Evolutionary conservation across 2,888 invertebrate species (phyloP).

Genomic region (Branchellion lobata): DNA sequence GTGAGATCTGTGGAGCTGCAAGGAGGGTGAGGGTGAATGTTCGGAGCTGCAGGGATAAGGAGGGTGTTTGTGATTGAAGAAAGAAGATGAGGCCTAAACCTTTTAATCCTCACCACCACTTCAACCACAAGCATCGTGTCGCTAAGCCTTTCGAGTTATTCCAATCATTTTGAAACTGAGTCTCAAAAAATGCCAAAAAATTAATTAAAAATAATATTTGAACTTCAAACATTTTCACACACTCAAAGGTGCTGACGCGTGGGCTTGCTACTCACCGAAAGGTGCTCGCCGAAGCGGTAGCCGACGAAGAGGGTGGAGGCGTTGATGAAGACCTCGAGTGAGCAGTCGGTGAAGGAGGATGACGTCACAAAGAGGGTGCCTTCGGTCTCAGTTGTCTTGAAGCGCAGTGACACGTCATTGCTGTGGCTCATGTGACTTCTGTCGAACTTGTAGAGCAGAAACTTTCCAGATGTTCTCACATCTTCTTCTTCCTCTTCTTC

Average conservation of each 20-base stretch:
- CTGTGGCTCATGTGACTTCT: slow-evolving; percentile 54
- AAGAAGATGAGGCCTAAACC: background rate
- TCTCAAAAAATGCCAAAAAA: no score
- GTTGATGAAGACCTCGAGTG: slow-evolving; percentile 55
- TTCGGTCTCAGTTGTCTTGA: slow-evolving; percentile 56
- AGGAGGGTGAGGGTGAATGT: background rate
- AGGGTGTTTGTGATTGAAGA: background rate
- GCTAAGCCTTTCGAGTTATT: no score
- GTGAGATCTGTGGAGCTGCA: background rate
- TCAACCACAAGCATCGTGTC: no score
- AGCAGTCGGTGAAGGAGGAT: slow-evolving; percentile 52
- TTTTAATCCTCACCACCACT: background rate
- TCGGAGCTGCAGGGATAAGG: background rate
- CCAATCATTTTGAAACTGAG: no score
- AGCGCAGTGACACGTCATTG: slow-evolving; percentile 60
- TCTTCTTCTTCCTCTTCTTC: no score
- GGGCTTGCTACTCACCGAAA: slow-evolving; percentile 39
- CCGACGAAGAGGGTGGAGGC: slow-evolving; percentile 52
- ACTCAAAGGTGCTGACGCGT: no score
- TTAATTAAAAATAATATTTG: no score
- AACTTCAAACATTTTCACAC: no score
- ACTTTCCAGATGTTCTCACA: no score
- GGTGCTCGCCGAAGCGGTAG: slow-evolving; percentile 45
- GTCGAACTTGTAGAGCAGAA: slow-evolving; percentile 50
- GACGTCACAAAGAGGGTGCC: slow-evolving; percentile 58